A percentile compares a stretch with the other conserved stretches of the same genome.
phyloP scores from a whole-genome alignment of 2,888 invertebrate genomes.

The Epiblema foenella region DNA sequence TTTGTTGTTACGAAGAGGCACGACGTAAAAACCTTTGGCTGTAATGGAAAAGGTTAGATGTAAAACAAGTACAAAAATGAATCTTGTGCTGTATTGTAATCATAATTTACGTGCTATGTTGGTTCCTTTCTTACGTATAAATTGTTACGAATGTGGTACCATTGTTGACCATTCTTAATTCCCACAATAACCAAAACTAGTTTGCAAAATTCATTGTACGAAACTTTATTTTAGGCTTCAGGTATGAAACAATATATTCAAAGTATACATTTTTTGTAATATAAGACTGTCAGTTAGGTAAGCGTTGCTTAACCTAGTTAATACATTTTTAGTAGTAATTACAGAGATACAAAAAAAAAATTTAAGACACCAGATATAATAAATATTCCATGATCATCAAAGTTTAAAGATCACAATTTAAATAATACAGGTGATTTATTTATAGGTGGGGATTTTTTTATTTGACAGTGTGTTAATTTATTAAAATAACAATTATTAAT shows the following conservation, averaged over 20 bases:
- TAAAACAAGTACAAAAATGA: neutral
- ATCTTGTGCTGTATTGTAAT: neutral
- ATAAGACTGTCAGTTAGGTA: neutral
- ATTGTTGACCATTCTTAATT: too few relatives aligned
- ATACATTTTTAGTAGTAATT: neutral
- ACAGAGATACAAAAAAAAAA: neutral
- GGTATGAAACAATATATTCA: neutral
- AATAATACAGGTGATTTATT: neutral
- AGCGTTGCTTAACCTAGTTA: neutral
- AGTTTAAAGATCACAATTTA: neutral
- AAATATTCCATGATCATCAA: neutral
- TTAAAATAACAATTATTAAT: neutral
- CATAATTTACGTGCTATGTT: neutral
- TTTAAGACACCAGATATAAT: neutral
- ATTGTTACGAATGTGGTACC: too few relatives aligned
- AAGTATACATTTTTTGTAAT: too few relatives aligned
- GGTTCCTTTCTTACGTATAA: too few relatives aligned
- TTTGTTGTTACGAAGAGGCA: slow-evolving; percentile 39
- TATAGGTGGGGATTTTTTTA: neutral
- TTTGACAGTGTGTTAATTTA: neutral
- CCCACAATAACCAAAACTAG: too few relatives aligned
- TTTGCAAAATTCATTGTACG: too few relatives aligned
- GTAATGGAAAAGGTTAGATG: slow-evolving; percentile 13
- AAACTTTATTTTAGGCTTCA: too few relatives aligned
- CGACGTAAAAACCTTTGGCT: slow-evolving; percentile 30